Conservation (phyloP, 1,140 invertebrate species). For the Pachypsylla venusta region DNA sequence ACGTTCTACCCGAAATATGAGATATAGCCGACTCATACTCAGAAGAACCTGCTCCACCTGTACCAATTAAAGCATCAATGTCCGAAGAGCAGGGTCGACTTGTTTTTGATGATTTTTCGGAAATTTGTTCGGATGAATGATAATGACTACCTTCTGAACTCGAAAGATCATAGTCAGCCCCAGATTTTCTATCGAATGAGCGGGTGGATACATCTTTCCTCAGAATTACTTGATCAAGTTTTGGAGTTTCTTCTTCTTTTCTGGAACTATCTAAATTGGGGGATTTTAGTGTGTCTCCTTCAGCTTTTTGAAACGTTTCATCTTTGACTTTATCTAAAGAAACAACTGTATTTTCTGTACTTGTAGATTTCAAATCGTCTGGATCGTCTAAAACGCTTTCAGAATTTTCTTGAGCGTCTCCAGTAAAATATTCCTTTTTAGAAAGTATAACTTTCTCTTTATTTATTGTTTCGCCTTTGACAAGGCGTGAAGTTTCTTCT, state of each 20-base stretch:
- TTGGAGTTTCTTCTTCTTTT: conserved; percentile 3
- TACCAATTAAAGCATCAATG: conserved; percentile 51
- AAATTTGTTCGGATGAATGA: conserved; percentile 68
- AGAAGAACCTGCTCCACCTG: conserved; percentile 42
- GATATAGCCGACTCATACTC: conserved; percentile 80
- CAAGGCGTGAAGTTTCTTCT: not conserved
- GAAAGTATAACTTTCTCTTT: conserved; percentile 14
- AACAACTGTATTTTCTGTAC: not conserved
- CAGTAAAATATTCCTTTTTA: not conserved
- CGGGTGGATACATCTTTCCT: conserved; percentile 19
- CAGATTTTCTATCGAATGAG: conserved; percentile 41
- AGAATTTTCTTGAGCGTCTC: conserved; percentile 7
- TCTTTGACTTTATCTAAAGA: conserved; percentile 26
- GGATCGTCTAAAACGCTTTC: conserved; percentile 15
- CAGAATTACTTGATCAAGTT: conserved; percentile 20
- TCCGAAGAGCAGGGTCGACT: conserved; percentile 76
- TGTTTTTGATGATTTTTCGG: conserved; percentile 39
- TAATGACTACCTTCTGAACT: conserved; percentile 82
- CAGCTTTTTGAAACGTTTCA: conserved; percentile 18
- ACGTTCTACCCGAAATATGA: conserved; percentile 28
- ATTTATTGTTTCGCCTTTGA: conserved; percentile 15
- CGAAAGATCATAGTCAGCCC: conserved; percentile 54
- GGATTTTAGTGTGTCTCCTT: conserved; percentile 11
- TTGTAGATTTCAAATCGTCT: conserved; percentile 20
- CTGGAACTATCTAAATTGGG: not conserved